phyloP scores from a whole-genome alignment of 2,888 invertebrate species.

The Ephialtes manifestator region DNA sequence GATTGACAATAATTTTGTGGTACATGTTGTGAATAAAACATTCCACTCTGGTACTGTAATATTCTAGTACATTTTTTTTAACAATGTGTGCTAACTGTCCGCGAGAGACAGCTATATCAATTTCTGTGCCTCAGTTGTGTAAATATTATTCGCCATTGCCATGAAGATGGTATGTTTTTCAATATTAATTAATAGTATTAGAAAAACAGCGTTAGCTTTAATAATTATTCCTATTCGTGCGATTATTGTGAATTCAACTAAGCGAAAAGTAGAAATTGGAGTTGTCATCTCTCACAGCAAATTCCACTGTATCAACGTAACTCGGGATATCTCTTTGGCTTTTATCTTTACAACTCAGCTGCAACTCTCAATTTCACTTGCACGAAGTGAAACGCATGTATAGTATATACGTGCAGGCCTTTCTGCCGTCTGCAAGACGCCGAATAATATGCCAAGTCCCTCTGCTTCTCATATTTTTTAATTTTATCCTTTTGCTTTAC shows the following conservation, averaged over 20 bases:
- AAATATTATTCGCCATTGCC: too few relatives aligned
- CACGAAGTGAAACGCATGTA: constrained; percentile 51
- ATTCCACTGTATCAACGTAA: constrained; percentile 36
- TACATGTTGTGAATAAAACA: too few relatives aligned
- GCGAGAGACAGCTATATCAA: too few relatives aligned
- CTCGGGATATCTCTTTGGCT: constrained; percentile 31
- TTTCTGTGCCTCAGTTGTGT: too few relatives aligned
- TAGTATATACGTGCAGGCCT: neutral
- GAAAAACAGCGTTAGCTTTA: too few relatives aligned
- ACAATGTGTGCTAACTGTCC: too few relatives aligned
- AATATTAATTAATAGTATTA: too few relatives aligned
- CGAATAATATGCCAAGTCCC: constrained; percentile 58
- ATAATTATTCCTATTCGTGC: too few relatives aligned
- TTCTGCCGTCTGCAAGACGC: constrained; percentile 56
- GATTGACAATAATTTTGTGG: too few relatives aligned
- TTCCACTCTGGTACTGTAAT: too few relatives aligned
- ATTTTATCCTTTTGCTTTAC: constrained; percentile 21
- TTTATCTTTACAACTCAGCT: constrained; percentile 48
- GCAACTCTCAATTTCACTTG: constrained; percentile 64
- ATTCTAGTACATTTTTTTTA: too few relatives aligned
- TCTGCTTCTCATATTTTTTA: constrained; percentile 43
- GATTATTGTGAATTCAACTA: neutral
- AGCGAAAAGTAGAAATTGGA: neutral
- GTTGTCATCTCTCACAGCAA: constrained; percentile 8
- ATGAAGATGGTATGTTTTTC: too few relatives aligned